A percentile compares a stretch with the other conserved stretches of the same genome.
Conservation (phyloP, 2,888 invertebrate genomes). For the Amitus sp. region DNA sequence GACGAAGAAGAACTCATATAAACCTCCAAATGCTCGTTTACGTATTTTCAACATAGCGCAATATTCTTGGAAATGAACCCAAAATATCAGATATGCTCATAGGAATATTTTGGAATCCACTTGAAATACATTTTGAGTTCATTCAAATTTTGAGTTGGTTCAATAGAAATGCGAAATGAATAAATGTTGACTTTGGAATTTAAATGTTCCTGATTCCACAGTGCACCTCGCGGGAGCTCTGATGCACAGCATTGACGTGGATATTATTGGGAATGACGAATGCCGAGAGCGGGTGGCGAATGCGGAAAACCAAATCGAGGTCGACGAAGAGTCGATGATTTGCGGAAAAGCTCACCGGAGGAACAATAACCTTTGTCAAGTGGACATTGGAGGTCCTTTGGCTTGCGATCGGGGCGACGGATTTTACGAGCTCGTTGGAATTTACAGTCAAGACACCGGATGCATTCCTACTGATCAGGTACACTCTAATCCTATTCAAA, state of each 20-base stretch:
- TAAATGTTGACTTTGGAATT: too few relatives aligned
- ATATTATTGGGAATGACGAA: conserved; percentile 71
- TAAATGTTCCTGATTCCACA: conserved; percentile 57
- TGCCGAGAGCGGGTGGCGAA: conserved; percentile 71
- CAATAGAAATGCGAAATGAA: not conserved
- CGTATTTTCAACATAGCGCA: too few relatives aligned
- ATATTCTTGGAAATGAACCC: too few relatives aligned
- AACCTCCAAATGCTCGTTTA: too few relatives aligned
- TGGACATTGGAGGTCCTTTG: conserved; percentile 83
- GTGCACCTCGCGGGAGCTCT: conserved; percentile 80
- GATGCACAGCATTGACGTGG: conserved; percentile 79
- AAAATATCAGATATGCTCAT: too few relatives aligned
- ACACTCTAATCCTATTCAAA: conserved; percentile 9
- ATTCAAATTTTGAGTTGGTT: not conserved
- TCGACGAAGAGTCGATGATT: conserved; percentile 74
- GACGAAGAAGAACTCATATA: too few relatives aligned
- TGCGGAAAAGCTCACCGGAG: conserved; percentile 75
- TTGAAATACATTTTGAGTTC: too few relatives aligned
- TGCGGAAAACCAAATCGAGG: conserved; percentile 70
- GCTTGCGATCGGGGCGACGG: conserved; percentile 80
- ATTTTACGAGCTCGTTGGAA: conserved; percentile 76
- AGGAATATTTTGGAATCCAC: too few relatives aligned
- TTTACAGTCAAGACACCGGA: conserved; percentile 82
- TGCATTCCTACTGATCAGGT: conserved; percentile 66
- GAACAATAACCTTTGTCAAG: conserved; percentile 80